Percentiles rank a stretch among this genome's conserved stretches.
phyloP scores from a whole-genome alignment of 2,113 vertebrate species.

The Rhinichthys klamathensis region DNA sequence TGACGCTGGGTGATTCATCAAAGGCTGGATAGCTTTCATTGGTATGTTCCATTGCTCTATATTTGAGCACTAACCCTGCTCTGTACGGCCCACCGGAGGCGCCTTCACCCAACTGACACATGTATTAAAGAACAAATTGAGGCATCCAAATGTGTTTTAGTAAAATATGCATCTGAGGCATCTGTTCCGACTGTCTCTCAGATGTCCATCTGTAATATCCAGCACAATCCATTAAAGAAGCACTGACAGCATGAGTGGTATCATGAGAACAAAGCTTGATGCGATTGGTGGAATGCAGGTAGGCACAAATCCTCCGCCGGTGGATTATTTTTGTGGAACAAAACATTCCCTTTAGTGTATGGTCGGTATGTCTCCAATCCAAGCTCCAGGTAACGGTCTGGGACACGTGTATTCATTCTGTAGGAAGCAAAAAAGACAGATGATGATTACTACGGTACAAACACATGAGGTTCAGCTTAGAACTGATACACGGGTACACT shows the following conservation, averaged over 20 bases:
- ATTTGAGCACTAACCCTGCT: too few species aligned
- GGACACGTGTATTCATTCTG: constrained; percentile 80
- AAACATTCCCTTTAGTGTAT: constrained; percentile 69
- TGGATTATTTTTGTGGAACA: constrained; percentile 24
- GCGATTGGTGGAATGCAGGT: constrained; percentile 24
- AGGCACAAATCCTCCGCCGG: constrained; percentile 41
- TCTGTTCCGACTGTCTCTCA: constrained; percentile 13
- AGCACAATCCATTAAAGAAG: constrained; percentile 1
- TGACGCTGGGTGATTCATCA: neutral
- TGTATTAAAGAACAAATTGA: constrained; percentile 10
- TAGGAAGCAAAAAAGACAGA: constrained; percentile 35
- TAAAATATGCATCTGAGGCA: constrained; percentile 39
- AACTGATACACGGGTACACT: constrained; percentile 36
- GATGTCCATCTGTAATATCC: constrained; percentile 28
- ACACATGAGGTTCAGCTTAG: constrained; percentile 49
- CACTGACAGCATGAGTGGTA: constrained; percentile 9
- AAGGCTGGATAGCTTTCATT: constrained; percentile 41
- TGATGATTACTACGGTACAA: constrained; percentile 45
- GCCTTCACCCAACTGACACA: neutral
- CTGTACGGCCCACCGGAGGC: neutral
- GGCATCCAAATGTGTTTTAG: constrained; percentile 17
- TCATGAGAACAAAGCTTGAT: constrained; percentile 33
- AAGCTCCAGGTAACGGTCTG: constrained; percentile 77
- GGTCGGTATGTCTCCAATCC: constrained; percentile 76
- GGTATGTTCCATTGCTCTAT: neutral